These are phyloP conservation scores for Lydus trimaculatus DNA, from an alignment of 2,888 invertebrate species.

Conservation along the genomic window DNA sequence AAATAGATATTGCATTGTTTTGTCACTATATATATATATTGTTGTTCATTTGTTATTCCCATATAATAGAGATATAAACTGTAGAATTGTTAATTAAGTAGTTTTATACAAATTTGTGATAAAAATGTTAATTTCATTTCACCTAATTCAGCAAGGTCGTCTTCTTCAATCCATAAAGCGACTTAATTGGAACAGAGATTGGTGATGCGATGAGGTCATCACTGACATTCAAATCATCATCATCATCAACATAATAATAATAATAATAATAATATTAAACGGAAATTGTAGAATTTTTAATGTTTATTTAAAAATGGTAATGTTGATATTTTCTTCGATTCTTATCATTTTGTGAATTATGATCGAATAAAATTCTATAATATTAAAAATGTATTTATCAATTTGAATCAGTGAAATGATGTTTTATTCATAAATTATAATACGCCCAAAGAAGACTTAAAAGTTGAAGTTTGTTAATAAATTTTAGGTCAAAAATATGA, in stretches of 20 bases:
- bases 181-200: conserved; percentile 1
- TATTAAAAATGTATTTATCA: background rate
- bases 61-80: background rate
- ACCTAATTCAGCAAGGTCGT: conserved; percentile 1
- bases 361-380: background rate
- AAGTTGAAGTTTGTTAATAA: too few species aligned
- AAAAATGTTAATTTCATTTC: background rate
- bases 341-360: background rate
- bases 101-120: background rate
- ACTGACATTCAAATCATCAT: background rate
- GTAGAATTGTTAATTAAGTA: background rate
- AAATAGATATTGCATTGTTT: background rate
- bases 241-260: too few species aligned
- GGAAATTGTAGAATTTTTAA: background rate
- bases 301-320: background rate
- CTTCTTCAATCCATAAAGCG: background rate
- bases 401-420: too few species aligned
- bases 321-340: background rate
- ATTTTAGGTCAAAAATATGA: too few species aligned
- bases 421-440: too few species aligned
- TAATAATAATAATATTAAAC: background rate
- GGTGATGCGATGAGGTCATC: conserved; percentile 5
- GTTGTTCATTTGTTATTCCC: background rate
- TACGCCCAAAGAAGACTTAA: too few species aligned
- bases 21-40: background rate